Base-by-base conservation (phyloP, 1,140 invertebrate genomes). In the Drosophila bocqueti region DNA sequence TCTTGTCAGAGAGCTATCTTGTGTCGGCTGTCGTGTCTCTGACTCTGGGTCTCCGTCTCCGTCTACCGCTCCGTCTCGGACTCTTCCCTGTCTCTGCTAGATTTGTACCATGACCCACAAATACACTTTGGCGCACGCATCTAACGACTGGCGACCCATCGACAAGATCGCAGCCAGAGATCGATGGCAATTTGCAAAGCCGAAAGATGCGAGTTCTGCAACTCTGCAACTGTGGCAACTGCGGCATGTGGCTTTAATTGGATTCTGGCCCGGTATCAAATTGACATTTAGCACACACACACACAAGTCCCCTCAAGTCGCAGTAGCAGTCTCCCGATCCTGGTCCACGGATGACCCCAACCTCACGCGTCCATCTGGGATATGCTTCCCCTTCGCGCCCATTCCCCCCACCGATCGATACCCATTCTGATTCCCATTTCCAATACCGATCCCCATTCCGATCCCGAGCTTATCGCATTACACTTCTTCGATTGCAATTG, bases 81-180 rank as follows among this genome's bases (percentile, higher is more conserved):
- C 34, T 59, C 24, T 29, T 31, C 34, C 24, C n/a, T 59, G 74
- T 40, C 65, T 67, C 42, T 7, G 18, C 42, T 57, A 85, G 76
- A 89, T 90, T 72, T 85, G 85, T 90, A 79, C 75, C 85, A 90
- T 90, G 85, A 90, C 85, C 85, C 81, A 90, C 86, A 91, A 90
- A 90, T 85, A 90, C 58, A 91, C 71, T 81, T 90, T 81, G 81
- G 78, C 74, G 65, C 81, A 87, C 84, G 84, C 84, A 87, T 84
- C 77, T 78, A 74, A 71, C 73, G 76, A 77, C 73, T 21, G 80
- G 66, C 60, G 62, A 71, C 76, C 54, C 54, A 60, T 65, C 63
- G 63, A 62, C 38, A 6, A 59, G 60, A 76, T 69, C 65, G 59
- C 76, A 43, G 59, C 61, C 59, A 47, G 40, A 69, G 79, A 81